Base-by-base conservation (phyloP, 2,797 vertebrate species). In the Hypotaenidia okinawae region DNA sequence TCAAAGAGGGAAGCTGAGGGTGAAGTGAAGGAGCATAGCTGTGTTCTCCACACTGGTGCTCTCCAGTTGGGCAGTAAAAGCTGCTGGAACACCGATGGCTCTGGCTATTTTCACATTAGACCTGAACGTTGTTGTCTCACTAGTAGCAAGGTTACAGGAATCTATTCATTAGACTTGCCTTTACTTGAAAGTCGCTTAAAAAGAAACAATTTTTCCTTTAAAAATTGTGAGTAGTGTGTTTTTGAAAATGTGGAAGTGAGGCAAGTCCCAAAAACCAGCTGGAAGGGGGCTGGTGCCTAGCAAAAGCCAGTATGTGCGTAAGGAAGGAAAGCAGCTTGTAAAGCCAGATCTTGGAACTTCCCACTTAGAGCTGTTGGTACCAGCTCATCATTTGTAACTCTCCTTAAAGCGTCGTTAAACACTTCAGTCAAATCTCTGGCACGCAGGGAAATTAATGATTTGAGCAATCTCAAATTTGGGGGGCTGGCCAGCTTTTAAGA, bases 141-240 rank as follows among this genome's bases (percentile, higher is more conserved):
- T 87, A 93, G 43, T 85, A 75, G 91, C 84, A 11, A 39, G 91
- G 84, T 32, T 84, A 83, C 5, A 61, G 64, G 78, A 91, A 91
- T 88, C 24, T 51, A 49, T 77, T 59, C 6, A 33, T 92, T 79
- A 90, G 73, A 89, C 82, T 75, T 73, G 14, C 72, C 41, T 93
- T 74, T 43, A 43, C 32, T 76, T 91, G 87, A 91, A 96, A 95
- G 80, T 94, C 18, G 72, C 82, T 75, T 66, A 45, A 58, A 70
- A 91, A 94, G 63, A 16, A 93, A 55, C 32, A 5, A 6, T 70
- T 89, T 95, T 68, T 37, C 37, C 32, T 93, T 43, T 67, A 51
- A 94, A 93, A 75, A n/a, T 28, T 30, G 30, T 76, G 83, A 63
- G 85, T 87, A 88, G 75, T 87, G 54, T 23, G 13, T 27, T 51